Conservation (phyloP, 2,888 invertebrate genomes). For the Spialia ferax region DNA sequence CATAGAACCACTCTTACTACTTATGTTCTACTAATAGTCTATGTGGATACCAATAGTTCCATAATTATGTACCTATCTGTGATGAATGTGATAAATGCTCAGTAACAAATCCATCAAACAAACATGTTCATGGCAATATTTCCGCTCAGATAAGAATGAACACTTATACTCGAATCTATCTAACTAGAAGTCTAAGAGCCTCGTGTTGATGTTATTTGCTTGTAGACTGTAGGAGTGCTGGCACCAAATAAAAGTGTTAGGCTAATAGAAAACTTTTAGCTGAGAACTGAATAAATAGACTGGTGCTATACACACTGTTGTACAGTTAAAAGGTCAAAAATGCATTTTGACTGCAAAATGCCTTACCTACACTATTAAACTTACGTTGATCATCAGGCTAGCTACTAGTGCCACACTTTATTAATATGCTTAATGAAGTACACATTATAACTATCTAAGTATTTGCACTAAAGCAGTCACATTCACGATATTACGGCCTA, state of each 20-base stretch:
- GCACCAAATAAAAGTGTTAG: neutral
- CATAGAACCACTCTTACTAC: conserved; percentile 7
- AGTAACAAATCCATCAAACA: neutral
- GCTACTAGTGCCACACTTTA: neutral
- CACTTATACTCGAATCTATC: neutral
- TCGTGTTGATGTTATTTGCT: neutral
- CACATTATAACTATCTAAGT: conserved; percentile 27
- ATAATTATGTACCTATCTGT: neutral
- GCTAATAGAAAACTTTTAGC: neutral
- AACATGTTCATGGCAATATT: neutral
- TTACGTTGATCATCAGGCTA: neutral
- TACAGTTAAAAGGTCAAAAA: too few relatives aligned
- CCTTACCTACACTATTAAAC: neutral
- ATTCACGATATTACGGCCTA: conserved; percentile 24
- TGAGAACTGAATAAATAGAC: neutral
- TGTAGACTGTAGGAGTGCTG: too few relatives aligned
- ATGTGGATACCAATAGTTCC: conserved; percentile 8
- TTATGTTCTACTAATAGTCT: conserved; percentile 20
- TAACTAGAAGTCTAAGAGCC: neutral
- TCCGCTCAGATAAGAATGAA: neutral
- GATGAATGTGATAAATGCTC: conserved; percentile 1
- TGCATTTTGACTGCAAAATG: too few relatives aligned
- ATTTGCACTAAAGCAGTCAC: conserved; percentile 37
- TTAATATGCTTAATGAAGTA: conserved; percentile 18
- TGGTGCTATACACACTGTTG: too few relatives aligned